Evolutionary conservation across 1,140 invertebrate species (phyloP).

Genomic region (Venturia canescens): DNA sequence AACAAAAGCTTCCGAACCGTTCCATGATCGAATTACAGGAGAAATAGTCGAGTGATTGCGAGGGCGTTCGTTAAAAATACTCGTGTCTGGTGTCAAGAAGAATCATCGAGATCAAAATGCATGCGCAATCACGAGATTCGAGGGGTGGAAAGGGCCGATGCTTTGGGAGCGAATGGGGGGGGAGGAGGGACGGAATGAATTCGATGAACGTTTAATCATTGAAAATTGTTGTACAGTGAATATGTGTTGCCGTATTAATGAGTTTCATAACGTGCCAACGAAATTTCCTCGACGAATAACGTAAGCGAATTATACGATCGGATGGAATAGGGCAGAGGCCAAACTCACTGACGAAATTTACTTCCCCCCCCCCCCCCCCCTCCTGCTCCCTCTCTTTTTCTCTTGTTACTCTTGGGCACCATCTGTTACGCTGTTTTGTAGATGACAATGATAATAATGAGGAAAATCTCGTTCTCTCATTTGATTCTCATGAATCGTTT

Average conservation of each 20-base stretch:
- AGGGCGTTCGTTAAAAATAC: slow-evolving; percentile 4
- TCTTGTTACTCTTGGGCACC: slow-evolving; percentile 46
- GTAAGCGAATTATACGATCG: slow-evolving; percentile 69
- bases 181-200: slow-evolving; percentile 54
- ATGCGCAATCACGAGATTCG: slow-evolving; percentile 22
- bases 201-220: slow-evolving; percentile 42
- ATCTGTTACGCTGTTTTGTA: slow-evolving; percentile 69
- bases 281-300: slow-evolving; percentile 69
- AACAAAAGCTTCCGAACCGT: neutral
- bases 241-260: slow-evolving; percentile 68
- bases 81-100: neutral
- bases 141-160: neutral
- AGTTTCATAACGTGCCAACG: slow-evolving; percentile 73
- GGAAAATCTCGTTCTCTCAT: slow-evolving; percentile 38
- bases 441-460: slow-evolving; percentile 72
- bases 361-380: neutral
- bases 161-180: neutral
- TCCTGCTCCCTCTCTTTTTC: neutral
- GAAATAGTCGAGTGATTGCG: slow-evolving; percentile 18
- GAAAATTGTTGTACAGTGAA: slow-evolving; percentile 68
- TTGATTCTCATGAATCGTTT: slow-evolving; percentile 31
- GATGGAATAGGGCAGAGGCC: slow-evolving; percentile 55
- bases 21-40: slow-evolving; percentile 9
- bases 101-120: slow-evolving; percentile 21
- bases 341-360: slow-evolving; percentile 36